Evolutionary conservation across 2,113 vertebrate genomes (phyloP).

Genomic region (Micronycteris hirsuta): DNA sequence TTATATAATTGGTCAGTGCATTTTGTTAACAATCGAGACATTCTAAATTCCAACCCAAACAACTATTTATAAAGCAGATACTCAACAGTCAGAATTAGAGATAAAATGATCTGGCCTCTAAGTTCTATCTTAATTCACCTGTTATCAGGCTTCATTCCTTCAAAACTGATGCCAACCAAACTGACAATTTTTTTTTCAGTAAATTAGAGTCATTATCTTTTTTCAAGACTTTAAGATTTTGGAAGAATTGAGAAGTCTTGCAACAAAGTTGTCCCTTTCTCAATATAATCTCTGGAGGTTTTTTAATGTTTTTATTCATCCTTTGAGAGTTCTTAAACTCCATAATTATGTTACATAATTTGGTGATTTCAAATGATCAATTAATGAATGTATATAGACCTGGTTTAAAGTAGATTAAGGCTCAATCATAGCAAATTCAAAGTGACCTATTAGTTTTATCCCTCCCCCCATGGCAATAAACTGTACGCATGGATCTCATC

Average conservation of each 20-base stretch:
- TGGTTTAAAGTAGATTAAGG: neutral
- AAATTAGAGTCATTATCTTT: neutral
- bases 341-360: neutral
- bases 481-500: neutral
- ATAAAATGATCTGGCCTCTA: neutral
- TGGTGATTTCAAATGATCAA: neutral
- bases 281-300: neutral
- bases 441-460: neutral
- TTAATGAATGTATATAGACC: neutral
- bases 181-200: neutral
- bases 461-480: neutral
- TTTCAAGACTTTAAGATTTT: neutral
- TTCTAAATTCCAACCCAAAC: neutral
- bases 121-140: neutral
- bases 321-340: neutral
- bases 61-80: neutral
- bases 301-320: neutral
- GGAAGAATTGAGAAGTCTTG: neutral
- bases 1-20: neutral
- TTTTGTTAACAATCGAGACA: neutral
- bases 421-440: neutral
- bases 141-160: neutral
- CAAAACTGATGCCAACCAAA: neutral
- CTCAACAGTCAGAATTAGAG: neutral
- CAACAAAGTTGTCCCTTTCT: neutral